A percentile compares a stretch with the other conserved stretches of the same genome.
Evolutionary conservation across 2,888 invertebrate species (phyloP).

Genomic region (Petrophora chlorosata): DNA sequence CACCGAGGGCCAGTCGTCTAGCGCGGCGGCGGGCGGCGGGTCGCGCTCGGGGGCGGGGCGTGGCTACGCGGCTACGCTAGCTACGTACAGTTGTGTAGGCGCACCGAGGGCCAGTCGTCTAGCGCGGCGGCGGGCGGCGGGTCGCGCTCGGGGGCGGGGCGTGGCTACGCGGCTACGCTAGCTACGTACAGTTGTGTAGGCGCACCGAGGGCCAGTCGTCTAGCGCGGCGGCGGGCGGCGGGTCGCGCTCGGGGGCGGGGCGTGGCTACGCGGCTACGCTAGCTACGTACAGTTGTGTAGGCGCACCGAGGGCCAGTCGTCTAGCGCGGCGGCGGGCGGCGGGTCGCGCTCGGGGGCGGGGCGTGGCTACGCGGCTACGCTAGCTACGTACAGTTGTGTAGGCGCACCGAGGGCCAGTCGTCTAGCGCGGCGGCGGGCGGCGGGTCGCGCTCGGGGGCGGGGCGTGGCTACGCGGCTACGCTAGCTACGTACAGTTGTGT

Average conservation of each 20-base stretch:
- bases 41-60: slow-evolving; percentile 28
- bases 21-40: slow-evolving; percentile 37
- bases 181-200: slow-evolving; percentile 43
- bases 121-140: slow-evolving; percentile 37
- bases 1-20: slow-evolving; percentile 73
- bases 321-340: slow-evolving; percentile 30
- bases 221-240: too few relatives aligned
- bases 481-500: not conserved
- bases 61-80: too few relatives aligned
- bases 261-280: too few relatives aligned
- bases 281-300: not conserved
- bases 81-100: not conserved
- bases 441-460: slow-evolving; percentile 30
- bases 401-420: slow-evolving; percentile 71
- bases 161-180: not conserved
- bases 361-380: too few relatives aligned
- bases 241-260: slow-evolving; percentile 28
- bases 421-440: too few relatives aligned
- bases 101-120: too few relatives aligned
- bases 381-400: slow-evolving; percentile 43
- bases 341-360: slow-evolving; percentile 30
- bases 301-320: too few relatives aligned
- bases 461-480: too few relatives aligned
- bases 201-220: slow-evolving; percentile 73
- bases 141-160: not conserved